phyloP scores from a whole-genome alignment of 37 sponge, comb jelly and placozoan species.

The Tethya wilhelma region DNA sequence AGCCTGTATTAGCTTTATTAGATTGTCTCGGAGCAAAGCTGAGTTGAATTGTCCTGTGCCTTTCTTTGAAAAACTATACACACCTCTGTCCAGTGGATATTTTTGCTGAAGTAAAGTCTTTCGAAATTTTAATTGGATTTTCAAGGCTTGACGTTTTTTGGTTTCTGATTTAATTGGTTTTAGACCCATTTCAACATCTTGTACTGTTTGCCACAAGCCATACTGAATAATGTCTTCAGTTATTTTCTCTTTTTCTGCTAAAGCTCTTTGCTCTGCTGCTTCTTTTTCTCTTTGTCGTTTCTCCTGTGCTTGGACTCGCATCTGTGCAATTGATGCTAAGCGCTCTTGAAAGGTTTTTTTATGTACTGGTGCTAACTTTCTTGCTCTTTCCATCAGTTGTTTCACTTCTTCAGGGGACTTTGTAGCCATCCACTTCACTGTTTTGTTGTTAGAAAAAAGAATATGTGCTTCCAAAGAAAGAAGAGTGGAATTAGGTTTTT shows the following conservation, averaged over 20 bases:
- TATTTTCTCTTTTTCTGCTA: conserved; percentile 13
- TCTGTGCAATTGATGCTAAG: not conserved
- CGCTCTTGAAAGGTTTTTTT: conserved; percentile 15
- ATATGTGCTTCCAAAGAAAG: conserved; percentile 14
- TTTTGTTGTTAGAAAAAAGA: conserved; percentile 44
- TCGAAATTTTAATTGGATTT: no score
- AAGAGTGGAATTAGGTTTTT: conserved; percentile 33
- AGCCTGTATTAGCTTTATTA: no score
- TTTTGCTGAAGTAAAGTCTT: no score
- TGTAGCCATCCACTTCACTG: conserved; percentile 22
- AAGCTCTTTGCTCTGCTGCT: not conserved
- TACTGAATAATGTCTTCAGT: conserved; percentile 15
- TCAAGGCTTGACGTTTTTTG: no score
- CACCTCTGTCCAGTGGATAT: no score
- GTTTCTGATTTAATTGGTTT: no score
- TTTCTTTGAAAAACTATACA: no score
- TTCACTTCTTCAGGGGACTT: conserved; percentile 16
- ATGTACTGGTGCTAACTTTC: not conserved
- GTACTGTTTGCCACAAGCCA: conserved; percentile 17
- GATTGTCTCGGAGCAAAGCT: no score
- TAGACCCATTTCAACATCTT: conserved; percentile 23
- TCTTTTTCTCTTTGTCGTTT: conserved; percentile 5
- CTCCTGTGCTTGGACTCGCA: not conserved
- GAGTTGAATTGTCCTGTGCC: no score
- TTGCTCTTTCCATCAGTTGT: not conserved